These are phyloP conservation scores for Ophraella communa DNA, from an alignment of 2,888 invertebrate species.

Conservation along the genomic window DNA sequence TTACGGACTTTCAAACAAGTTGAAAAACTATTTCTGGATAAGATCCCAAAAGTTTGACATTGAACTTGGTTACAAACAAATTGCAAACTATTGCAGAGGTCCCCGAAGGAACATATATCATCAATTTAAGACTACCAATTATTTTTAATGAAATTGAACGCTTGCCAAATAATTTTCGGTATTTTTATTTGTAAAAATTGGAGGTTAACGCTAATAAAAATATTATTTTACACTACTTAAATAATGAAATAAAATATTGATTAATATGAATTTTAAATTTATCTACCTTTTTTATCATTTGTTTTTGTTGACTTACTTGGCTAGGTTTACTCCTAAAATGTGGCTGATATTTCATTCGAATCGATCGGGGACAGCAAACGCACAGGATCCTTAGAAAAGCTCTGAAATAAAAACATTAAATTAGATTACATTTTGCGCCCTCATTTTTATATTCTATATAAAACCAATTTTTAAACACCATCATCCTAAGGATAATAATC, in stretches of 20 bases:
- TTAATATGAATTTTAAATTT: neutral
- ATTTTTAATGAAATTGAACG: constrained; percentile 8
- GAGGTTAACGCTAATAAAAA: too few species aligned
- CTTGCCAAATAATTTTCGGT: constrained; percentile 16
- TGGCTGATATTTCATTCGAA: constrained; percentile 82
- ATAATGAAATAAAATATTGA: too few species aligned
- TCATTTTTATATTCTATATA: too few species aligned
- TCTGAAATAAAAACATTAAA: constrained; percentile 65
- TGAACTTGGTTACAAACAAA: neutral
- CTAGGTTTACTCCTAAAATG: constrained; percentile 85
- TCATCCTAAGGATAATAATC: too few species aligned
- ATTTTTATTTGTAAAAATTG: neutral
- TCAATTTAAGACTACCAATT: neutral
- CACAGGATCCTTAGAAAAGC: constrained; percentile 92
- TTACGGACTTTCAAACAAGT: neutral
- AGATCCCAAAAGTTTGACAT: neutral
- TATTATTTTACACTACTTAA: too few species aligned
- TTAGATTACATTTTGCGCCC: too few species aligned
- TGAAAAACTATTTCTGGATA: neutral
- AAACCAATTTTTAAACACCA: too few species aligned
- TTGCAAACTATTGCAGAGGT: neutral
- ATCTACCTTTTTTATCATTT: neutral
- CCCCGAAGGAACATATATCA: neutral
- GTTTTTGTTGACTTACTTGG: constrained; percentile 67
- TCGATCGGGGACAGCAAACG: constrained; percentile 84